Base-by-base conservation (phyloP, 2,797 vertebrate species). In the Urophycis tenuis region DNA sequence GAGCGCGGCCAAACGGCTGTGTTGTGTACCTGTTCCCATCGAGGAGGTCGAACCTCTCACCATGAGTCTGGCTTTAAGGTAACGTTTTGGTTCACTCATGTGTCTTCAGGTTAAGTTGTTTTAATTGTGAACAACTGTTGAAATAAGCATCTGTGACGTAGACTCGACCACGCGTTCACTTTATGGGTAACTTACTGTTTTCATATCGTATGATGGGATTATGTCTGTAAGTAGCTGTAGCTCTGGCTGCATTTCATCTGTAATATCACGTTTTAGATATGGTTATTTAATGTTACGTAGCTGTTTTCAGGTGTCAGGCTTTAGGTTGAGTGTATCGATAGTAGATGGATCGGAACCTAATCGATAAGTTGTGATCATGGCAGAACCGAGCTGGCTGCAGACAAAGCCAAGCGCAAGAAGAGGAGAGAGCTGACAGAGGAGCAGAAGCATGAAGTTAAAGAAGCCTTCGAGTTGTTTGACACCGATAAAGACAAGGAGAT, bases 391-490 rank as follows among this genome's bases (percentile, higher is more conserved):
- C 87, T 93, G 64, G 81, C 87, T 0, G 87, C 90, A 71, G 96
- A 96, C 78, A 95, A 94, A 92, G 88, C 82, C 73, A 96, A 94
- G 80, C 93, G 93, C 12, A 96, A 94, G 90, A 96, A 94, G 87
- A 93, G 92, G 87, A 92, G 92, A 85, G 95, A 96, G 84, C 90
- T 96, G 14, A 94, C 91, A 3, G 95, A 96, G 83, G 95, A 96
- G 31, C 95, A 96, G 89, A 96, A 94, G 73, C 94, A 95, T 79
- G 96, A 97, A 89, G 94, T 97, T 84, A 96, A 95, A 90, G 96
- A 97, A 90, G 95, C 95, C 1, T 97, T 97, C 85, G 95, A 97
- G 39, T 79, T 97, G 75, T 97, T 96, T 76, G 96, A 97, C 86
- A 95, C 94, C 0, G 95, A 96, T 87, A 96, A 95, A 90, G 96